Evolutionary conservation across 2,113 vertebrate genomes (phyloP).

Genomic region (Lepidothrix coronata): DNA sequence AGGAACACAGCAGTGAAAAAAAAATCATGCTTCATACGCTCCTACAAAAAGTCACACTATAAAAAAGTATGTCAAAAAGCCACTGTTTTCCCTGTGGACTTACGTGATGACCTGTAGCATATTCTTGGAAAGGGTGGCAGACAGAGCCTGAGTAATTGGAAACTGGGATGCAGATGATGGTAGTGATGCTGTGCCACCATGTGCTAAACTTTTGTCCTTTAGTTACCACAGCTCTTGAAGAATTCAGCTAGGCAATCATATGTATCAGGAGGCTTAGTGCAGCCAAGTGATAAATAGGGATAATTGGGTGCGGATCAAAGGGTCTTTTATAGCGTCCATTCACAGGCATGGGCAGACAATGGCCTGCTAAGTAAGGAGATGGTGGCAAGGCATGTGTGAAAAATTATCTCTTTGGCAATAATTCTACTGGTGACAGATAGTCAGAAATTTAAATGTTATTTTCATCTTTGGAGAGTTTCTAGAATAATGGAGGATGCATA

Average conservation of each 20-base stretch:
- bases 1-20: not conserved
- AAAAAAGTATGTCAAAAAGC: not conserved
- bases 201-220: not conserved
- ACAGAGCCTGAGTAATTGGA: slow-evolving; percentile 21
- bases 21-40: not conserved
- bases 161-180: not conserved
- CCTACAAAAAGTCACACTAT: not conserved
- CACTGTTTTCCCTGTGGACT: not conserved
- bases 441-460: slow-evolving; percentile 76
- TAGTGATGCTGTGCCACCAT: not conserved
- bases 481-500: slow-evolving; percentile 71
- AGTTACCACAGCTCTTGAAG: slow-evolving; percentile 46
- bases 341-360: slow-evolving; percentile 39
- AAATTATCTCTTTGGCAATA: slow-evolving; percentile 52
- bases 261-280: slow-evolving; percentile 71
- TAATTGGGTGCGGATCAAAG: slow-evolving; percentile 71
- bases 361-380: slow-evolving; percentile 37
- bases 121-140: slow-evolving; percentile 14
- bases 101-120: not conserved
- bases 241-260: slow-evolving; percentile 70
- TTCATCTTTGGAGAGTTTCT: slow-evolving; percentile 69
- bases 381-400: slow-evolving; percentile 69
- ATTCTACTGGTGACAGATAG: slow-evolving; percentile 61
- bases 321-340: slow-evolving; percentile 9
- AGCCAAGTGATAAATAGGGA: slow-evolving; percentile 71